A percentile compares a stretch with the other conserved stretches of the same genome.
Evolutionary conservation across 1,140 invertebrate genomes (phyloP).

Genomic region (Sycophila sp.): DNA sequence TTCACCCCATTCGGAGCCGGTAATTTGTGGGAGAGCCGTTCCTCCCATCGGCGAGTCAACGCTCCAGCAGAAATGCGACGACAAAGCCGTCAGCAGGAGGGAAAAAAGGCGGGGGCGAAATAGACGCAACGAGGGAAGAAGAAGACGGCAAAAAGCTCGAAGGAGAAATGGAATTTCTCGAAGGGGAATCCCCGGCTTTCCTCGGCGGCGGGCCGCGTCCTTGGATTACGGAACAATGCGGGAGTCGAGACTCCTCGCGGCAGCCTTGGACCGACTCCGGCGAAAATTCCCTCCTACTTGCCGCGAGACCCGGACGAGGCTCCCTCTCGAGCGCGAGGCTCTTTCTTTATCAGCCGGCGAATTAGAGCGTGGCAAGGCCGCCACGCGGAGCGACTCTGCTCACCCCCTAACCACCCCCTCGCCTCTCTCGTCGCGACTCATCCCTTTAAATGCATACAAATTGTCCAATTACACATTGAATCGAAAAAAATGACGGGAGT

Average conservation of each 20-base stretch:
- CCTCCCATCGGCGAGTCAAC: not conserved
- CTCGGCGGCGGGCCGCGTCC: not conserved
- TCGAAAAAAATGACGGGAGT: too few relatives aligned
- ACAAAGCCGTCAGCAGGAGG: not conserved
- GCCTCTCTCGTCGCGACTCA: too few relatives aligned
- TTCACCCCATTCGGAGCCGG: too few relatives aligned
- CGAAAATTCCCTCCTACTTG: not conserved
- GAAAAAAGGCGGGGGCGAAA: not conserved
- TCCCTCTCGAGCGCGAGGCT: too few relatives aligned
- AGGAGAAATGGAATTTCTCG: too few relatives aligned
- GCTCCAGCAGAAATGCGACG: not conserved
- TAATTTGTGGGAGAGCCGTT: not conserved
- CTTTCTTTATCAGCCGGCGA: not conserved
- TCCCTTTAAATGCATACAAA: not conserved
- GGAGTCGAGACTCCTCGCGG: not conserved
- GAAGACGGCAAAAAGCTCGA: not conserved
- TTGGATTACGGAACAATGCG: not conserved
- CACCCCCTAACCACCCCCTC: too few relatives aligned
- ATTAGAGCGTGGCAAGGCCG: constrained; percentile 17
- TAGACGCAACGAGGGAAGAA: not conserved
- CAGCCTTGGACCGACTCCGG: not conserved
- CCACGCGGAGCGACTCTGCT: too few relatives aligned
- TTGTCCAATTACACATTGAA: not conserved
- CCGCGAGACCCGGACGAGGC: too few relatives aligned
- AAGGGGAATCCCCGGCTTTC: not conserved